Evolutionary conservation across 2,888 invertebrate genomes (phyloP).

Genomic region (Drosophila anomalipes): DNA sequence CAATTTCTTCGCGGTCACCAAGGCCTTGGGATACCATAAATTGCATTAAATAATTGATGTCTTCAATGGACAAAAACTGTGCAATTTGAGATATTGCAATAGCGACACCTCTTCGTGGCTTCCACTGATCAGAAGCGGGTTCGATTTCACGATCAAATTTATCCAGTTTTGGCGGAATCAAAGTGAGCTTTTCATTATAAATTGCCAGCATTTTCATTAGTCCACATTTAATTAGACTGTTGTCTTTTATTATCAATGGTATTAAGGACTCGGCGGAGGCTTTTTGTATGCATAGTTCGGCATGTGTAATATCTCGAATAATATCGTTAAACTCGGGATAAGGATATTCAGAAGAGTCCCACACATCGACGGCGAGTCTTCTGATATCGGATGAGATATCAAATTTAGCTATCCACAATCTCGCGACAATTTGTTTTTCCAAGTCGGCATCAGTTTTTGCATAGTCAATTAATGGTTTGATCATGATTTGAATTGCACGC

Average conservation of each 20-base stretch:
- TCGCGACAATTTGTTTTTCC: conserved; percentile 88
- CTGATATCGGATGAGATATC: conserved; percentile 92
- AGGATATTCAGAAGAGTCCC: conserved; percentile 87
- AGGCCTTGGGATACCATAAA: conserved; percentile 95
- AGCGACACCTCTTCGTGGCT: conserved; percentile 94
- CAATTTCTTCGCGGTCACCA: conserved; percentile 92
- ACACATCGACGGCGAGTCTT: conserved; percentile 88
- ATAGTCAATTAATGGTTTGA: conserved; percentile 87
- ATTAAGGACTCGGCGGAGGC: conserved; percentile 93
- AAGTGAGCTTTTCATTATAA: conserved; percentile 91
- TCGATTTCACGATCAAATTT: conserved; percentile 95
- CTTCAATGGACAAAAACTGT: conserved; percentile 87
- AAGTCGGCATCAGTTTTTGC: conserved; percentile 34
- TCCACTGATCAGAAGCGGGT: conserved; percentile 95
- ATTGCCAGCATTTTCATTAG: conserved; percentile 89
- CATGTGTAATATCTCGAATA: conserved; percentile 91
- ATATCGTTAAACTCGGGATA: conserved; percentile 85
- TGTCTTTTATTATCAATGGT: conserved; percentile 87
- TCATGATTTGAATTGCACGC: conserved; percentile 89
- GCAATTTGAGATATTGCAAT: conserved; percentile 93
- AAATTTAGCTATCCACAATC: conserved; percentile 93
- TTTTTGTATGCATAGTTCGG: conserved; percentile 92
- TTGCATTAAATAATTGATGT: conserved; percentile 90
- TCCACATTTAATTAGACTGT: conserved; percentile 86
- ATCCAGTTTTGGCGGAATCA: conserved; percentile 94